A percentile compares a stretch with the other conserved stretches of the same genome.
These are phyloP conservation scores for Epizoanthus illoricatus DNA, from an alignment of 92 coral and sea anemone genomes.

Conservation along the genomic window DNA sequence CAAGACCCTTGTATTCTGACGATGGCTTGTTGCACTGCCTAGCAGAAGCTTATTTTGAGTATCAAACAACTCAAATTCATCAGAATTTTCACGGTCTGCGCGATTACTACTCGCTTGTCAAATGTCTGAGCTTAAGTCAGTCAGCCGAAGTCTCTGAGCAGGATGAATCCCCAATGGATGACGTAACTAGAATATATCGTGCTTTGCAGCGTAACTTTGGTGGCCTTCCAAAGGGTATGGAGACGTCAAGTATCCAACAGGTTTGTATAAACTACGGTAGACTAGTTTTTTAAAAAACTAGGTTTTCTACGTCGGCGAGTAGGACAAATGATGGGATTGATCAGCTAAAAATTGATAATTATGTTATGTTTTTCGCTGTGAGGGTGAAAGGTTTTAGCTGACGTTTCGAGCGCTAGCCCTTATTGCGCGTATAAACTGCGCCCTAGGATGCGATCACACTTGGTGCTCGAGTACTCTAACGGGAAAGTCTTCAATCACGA, in stretches of 20 bases:
- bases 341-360: no score
- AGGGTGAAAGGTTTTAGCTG: no score
- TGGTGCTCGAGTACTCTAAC: no score
- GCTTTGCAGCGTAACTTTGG: slow-evolving; percentile 52
- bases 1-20: slow-evolving; percentile 5
- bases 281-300: no score
- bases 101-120: slow-evolving; percentile 50
- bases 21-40: slow-evolving; percentile 30
- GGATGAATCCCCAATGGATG: not conserved
- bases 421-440: no score
- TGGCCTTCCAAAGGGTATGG: slow-evolving; percentile 34
- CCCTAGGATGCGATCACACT: no score
- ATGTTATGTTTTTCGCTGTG: no score
- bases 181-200: slow-evolving; percentile 26
- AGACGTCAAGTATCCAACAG: slow-evolving; percentile 1
- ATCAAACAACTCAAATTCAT: slow-evolving; percentile 36
- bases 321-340: no score
- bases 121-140: slow-evolving; percentile 33
- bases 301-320: no score
- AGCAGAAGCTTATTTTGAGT: slow-evolving; percentile 47
- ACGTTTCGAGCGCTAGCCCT: no score
- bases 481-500: no score
- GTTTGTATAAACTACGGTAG: not conserved
- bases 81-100: slow-evolving; percentile 49
- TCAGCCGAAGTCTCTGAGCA: slow-evolving; percentile 21